Percentiles rank a stretch among this genome's conserved stretches.
phyloP scores from a whole-genome alignment of 2,888 invertebrate genomes.

The Perdita meconis region DNA sequence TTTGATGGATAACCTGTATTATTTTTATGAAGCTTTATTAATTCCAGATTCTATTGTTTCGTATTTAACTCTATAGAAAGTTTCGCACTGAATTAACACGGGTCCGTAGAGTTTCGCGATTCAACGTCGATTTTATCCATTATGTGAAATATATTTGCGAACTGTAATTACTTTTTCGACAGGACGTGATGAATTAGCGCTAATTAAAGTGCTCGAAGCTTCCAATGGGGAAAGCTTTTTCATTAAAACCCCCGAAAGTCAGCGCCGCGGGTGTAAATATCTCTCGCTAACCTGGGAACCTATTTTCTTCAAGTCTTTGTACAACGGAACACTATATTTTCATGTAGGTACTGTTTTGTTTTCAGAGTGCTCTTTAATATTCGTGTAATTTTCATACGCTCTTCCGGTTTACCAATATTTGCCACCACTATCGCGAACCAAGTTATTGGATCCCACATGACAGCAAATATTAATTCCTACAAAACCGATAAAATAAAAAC shows the following conservation, averaged over 20 bases:
- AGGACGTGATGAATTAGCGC: conserved; percentile 45
- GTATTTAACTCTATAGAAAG: neutral
- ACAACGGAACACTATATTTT: neutral
- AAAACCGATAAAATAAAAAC: too few species aligned
- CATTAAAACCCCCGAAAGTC: conserved; percentile 10
- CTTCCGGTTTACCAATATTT: too few species aligned
- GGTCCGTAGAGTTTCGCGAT: neutral
- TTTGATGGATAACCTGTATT: neutral
- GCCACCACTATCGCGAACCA: too few species aligned
- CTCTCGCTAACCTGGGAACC: conserved; percentile 21
- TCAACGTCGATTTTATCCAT: conserved; percentile 11
- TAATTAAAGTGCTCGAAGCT: conserved; percentile 56
- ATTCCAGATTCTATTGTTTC: neutral
- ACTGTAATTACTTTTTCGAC: conserved; percentile 42
- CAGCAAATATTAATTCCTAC: too few species aligned
- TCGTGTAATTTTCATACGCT: too few species aligned
- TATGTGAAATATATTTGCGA: conserved; percentile 6
- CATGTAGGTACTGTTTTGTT: too few species aligned
- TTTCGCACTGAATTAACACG: neutral
- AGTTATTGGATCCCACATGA: too few species aligned
- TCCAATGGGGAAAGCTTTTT: conserved; percentile 46
- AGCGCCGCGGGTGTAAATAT: neutral
- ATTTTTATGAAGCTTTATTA: neutral
- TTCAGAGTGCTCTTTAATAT: too few species aligned
- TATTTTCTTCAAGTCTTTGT: neutral